Evolutionary conservation across 1,140 invertebrate genomes (phyloP).

Genomic region (Drosophila sp.): DNA sequence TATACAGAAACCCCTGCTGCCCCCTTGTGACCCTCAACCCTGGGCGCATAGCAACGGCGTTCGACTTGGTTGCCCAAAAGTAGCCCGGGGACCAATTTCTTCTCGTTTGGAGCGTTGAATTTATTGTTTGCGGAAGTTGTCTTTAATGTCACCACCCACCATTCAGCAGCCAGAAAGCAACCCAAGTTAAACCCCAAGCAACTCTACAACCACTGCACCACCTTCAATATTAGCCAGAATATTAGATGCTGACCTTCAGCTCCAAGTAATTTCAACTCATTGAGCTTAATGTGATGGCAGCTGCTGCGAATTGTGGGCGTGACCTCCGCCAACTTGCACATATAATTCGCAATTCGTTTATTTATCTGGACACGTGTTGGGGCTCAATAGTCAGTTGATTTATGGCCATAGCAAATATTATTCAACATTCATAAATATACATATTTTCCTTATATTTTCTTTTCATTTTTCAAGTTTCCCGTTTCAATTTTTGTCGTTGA

Average conservation of each 20-base stretch:
- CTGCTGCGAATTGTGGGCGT: constrained; percentile 45
- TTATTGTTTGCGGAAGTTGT: constrained; percentile 81
- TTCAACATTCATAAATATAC: constrained; percentile 52
- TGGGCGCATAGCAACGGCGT: constrained; percentile 25
- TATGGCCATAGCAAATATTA: constrained; percentile 48
- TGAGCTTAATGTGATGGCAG: constrained; percentile 76
- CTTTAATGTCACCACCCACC: constrained; percentile 68
- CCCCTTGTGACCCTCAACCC: background rate
- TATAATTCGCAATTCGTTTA: constrained; percentile 34
- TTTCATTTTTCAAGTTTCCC: constrained; percentile 21
- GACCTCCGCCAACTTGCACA: constrained; percentile 28
- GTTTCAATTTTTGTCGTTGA: constrained; percentile 45
- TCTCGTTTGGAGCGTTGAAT: constrained; percentile 61
- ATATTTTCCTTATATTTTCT: constrained; percentile 28
- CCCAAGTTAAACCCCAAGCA: too few relatives aligned
- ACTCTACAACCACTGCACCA: background rate
- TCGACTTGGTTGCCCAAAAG: constrained; percentile 30
- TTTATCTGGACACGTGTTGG: constrained; percentile 66
- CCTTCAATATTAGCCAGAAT: constrained; percentile 23
- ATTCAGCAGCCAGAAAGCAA: constrained; percentile 49
- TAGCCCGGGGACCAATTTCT: constrained; percentile 50
- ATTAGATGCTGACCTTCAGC: constrained; percentile 75
- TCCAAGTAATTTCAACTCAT: constrained; percentile 82
- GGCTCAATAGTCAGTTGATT: constrained; percentile 76
- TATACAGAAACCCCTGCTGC: background rate